Evolutionary conservation across 2,888 invertebrate species (phyloP).

Genomic region (Sphaerophoria rueppellii): DNA sequence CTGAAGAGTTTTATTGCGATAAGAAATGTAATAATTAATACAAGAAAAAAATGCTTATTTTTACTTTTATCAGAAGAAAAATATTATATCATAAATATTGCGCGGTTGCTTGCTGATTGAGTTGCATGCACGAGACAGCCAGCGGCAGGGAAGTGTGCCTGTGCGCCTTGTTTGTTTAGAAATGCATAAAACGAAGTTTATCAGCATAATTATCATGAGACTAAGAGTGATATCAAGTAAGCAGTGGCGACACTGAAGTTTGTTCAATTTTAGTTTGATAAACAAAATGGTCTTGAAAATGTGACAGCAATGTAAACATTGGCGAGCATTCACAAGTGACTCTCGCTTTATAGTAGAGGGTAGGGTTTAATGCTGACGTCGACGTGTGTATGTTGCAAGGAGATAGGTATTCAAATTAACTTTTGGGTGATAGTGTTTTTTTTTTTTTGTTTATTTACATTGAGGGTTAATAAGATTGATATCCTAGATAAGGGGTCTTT

Average conservation of each 20-base stretch:
- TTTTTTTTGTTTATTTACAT: neutral
- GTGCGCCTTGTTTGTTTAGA: neutral
- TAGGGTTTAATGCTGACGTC: neutral
- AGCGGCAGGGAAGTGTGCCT: constrained; percentile 5
- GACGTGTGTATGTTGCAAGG: neutral
- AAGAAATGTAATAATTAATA: constrained; percentile 5
- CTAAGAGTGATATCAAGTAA: neutral
- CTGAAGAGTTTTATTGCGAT: constrained; percentile 29
- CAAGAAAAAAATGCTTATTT: constrained; percentile 6
- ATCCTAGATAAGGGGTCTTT: too few relatives aligned
- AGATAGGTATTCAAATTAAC: neutral
- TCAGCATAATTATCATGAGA: constrained; percentile 5
- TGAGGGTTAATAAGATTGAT: too few relatives aligned
- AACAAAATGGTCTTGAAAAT: constrained; percentile 14
- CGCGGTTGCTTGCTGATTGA: neutral
- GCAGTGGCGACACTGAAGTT: neutral
- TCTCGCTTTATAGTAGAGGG: neutral
- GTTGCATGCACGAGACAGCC: neutral
- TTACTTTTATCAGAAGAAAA: constrained; percentile 21
- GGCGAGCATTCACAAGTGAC: constrained; percentile 7
- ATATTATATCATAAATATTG: constrained; percentile 4
- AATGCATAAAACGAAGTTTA: constrained; percentile 26
- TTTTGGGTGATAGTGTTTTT: neutral
- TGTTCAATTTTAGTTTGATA: neutral
- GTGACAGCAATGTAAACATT: constrained; percentile 24